Conservation (phyloP, 2,797 vertebrate species). For the Sarcophilus harrisii region DNA sequence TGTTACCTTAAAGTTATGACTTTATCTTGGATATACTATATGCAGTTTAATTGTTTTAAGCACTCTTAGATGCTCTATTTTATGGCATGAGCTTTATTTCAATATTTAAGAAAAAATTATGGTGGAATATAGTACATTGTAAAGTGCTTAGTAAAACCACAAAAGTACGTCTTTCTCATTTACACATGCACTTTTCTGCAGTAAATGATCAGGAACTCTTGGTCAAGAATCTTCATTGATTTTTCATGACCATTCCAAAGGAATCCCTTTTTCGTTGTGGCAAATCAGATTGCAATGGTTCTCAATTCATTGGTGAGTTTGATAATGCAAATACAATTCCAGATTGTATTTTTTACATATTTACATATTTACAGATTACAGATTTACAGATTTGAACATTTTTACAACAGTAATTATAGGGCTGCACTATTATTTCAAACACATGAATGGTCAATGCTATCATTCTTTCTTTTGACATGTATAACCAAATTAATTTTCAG, state of each 20-base stretch:
- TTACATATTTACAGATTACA: too few species aligned
- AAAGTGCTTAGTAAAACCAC: not conserved
- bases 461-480: slow-evolving; percentile 70
- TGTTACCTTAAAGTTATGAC: not conserved
- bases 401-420: not conserved
- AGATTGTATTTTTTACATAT: too few species aligned
- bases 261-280: not conserved
- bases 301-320: not conserved
- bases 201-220: not conserved
- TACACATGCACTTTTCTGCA: not conserved
- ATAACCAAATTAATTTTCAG: slow-evolving; percentile 89
- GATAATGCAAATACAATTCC: not conserved
- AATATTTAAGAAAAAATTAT: not conserved
- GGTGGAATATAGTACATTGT: not conserved
- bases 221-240: not conserved
- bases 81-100: not conserved
- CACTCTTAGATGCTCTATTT: not conserved
- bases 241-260: not conserved
- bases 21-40: not conserved
- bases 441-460: slow-evolving; percentile 68
- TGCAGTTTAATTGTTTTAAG: not conserved
- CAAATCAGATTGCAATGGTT: not conserved
- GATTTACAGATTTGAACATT: not conserved
- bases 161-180: not conserved
- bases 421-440: slow-evolving; percentile 36